Percentiles rank a stretch among this genome's conserved stretches.
phyloP scores from a whole-genome alignment of 2,113 vertebrate genomes.

The Rhea pennata region DNA sequence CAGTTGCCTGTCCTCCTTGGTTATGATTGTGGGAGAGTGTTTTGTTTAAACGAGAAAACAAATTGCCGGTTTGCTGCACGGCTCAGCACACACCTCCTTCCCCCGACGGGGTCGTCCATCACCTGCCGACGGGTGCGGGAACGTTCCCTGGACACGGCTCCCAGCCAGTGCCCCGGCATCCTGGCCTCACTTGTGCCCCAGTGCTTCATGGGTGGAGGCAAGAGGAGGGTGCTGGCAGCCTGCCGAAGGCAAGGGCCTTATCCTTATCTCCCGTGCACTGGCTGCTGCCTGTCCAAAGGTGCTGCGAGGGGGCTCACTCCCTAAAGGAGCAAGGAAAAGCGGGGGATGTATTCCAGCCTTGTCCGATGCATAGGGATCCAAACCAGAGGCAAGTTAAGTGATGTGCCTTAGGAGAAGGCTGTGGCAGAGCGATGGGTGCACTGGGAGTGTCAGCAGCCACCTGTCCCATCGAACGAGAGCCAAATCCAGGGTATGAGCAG shows the following conservation, averaged over 20 bases:
- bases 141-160: no score
- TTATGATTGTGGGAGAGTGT: neutral
- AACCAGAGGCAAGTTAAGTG: neutral
- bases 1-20: slow-evolving; percentile 12
- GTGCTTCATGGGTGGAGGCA: neutral
- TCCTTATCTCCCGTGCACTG: accelerated
- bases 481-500: neutral
- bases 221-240: neutral
- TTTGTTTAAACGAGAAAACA: slow-evolving; percentile 18
- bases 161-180: neutral
- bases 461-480: neutral
- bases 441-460: accelerated
- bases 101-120: neutral
- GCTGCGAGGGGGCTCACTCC: neutral
- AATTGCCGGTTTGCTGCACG: neutral
- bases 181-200: neutral
- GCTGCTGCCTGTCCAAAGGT: neutral
- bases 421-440: neutral
- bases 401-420: neutral
- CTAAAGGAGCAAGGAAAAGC: accelerated
- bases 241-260: neutral
- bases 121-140: neutral
- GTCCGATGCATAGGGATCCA: neutral
- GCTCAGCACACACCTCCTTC: neutral
- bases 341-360: neutral